Evolutionary conservation across 30 jellyfish, hydroid and myxozoan species (phyloP).

Genomic region (Hydractinia echinata): DNA sequence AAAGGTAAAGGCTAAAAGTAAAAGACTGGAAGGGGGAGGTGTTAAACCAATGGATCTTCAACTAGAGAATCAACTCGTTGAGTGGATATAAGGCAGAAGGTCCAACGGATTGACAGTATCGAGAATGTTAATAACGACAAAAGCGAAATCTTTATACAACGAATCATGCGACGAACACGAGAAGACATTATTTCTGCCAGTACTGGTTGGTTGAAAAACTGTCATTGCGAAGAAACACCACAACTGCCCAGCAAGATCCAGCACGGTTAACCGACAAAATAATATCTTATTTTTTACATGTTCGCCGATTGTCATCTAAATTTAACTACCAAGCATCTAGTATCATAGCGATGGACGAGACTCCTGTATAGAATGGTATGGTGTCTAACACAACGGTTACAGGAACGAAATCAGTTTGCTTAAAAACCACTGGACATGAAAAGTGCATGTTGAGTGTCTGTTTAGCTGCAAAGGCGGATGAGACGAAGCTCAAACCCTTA

Average conservation of each 20-base stretch:
- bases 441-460: neutral
- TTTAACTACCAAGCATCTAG: neutral
- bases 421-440: neutral
- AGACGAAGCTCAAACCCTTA: neutral
- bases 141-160: neutral
- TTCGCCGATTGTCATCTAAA: neutral
- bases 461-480: neutral
- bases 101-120: neutral
- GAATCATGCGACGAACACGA: neutral
- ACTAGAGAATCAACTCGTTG: neutral
- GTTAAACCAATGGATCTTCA: too few species aligned
- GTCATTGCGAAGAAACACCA: neutral
- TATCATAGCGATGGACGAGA: neutral
- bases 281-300: neutral
- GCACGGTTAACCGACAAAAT: neutral
- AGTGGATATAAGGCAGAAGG: neutral
- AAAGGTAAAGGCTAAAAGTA: too few species aligned
- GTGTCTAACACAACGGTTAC: neutral
- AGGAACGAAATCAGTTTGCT: neutral
- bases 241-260: conserved; percentile 6
- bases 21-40: too few species aligned
- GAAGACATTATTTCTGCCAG: neutral
- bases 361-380: neutral
- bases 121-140: neutral
- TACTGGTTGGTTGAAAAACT: too few species aligned